Evolutionary conservation across 2,888 invertebrate species (phyloP), one percentile per base, ranked within the genome.

Genomic region (Dexiosoma caninum): DNA sequence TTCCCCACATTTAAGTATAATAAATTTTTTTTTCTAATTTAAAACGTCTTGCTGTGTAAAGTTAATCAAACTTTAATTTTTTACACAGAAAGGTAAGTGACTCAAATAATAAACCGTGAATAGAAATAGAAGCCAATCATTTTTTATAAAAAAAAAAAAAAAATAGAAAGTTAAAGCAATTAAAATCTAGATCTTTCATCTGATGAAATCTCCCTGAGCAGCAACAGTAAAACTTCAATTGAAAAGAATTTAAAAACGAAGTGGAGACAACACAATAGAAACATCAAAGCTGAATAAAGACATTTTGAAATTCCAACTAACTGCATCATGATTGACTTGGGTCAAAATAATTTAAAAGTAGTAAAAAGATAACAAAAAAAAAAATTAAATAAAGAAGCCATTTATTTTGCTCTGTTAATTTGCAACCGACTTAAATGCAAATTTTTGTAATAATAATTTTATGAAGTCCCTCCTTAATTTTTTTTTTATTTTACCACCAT

Each of bases 281-380:
- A 59, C 69, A 55, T 67, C 21, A 70, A 35, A 70, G 35, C 27
- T 10, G n/a, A 51, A 14, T 30, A 71, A 40, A 71, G 40, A 30
- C 35, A 35, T 30, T 21, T 40, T 44, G 16, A 27, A 32, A 27
- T 35, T 55, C 42, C 30, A 67, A 44, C 37, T 40, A 9, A 44
- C 37, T 40, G 6, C 60, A 64, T 42, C 46, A 49, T 49, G 16
- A 77, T 77, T 64, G 77, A 57, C 62, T 64, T 60, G 62, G 77
- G 77, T 77, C 77, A 77, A 70, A 77, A 55, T 77, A 77, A 77
- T 77, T 77, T 37, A 70, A 55, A 44, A 53, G 10, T 40, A 12
- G 46, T 2, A 35, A 69, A 69, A 12, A 10, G 8, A 19, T 7
- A 46, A 3, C n/a, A n/a, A n/a, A n/a, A n/a, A n/a, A n/a, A n/a